phyloP scores from a whole-genome alignment of 2,888 invertebrate genomes.

The Drosophila borborema region DNA sequence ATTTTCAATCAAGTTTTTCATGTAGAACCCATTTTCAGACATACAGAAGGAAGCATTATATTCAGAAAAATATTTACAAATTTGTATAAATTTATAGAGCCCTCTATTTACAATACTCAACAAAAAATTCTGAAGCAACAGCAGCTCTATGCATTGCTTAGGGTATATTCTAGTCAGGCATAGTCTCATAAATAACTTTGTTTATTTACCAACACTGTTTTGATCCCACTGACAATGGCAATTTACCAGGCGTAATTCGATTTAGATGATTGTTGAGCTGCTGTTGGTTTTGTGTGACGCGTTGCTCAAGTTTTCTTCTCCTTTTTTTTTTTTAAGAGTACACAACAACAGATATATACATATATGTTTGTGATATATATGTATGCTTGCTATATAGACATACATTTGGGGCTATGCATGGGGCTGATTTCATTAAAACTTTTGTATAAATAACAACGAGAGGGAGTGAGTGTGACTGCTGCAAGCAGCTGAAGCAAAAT shows the following conservation, averaged over 20 bases:
- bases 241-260: constrained; percentile 35
- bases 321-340: neutral
- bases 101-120: too few species aligned
- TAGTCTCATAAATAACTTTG: neutral
- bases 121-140: neutral
- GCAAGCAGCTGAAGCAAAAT: constrained; percentile 40
- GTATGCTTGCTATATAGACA: constrained; percentile 3
- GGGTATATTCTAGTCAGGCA: neutral
- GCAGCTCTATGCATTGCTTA: neutral
- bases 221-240: constrained; percentile 30
- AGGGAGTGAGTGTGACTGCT: constrained; percentile 19
- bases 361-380: neutral
- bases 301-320: neutral
- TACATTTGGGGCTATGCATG: constrained; percentile 19
- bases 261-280: constrained; percentile 41
- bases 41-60: too few species aligned
- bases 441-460: constrained; percentile 61
- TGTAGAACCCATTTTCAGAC: neutral
- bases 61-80: too few species aligned
- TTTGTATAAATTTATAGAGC: too few species aligned
- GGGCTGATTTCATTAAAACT: constrained; percentile 65
- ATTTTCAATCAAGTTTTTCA: too few species aligned
- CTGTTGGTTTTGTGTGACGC: constrained; percentile 15
- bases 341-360: neutral
- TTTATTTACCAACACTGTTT: constrained; percentile 16